Evolutionary conservation across 2,888 invertebrate species (phyloP), one percentile per base, ranked within the genome.

Genomic region (Alloscopus bannaensis): DNA sequence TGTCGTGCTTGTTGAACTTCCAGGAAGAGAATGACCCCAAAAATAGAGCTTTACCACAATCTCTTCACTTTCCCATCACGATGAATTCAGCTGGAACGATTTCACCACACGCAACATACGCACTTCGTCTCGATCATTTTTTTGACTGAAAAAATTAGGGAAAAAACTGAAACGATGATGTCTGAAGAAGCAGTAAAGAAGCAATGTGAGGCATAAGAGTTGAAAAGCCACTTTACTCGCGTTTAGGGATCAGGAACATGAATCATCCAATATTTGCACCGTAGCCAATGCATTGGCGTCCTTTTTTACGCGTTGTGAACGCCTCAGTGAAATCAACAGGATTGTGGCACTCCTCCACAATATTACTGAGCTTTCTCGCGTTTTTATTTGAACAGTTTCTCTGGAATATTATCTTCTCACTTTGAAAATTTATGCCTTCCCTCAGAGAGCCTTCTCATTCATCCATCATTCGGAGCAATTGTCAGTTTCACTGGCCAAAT

Each of bases 241-340:
- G 36, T 36, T 28, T 26, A 24, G 29, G 66, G 73, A 75, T 65
- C 66, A 59, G 42, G 60, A 66, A 22, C 57, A 31, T 75, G 73
- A 75, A n/a, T n/a, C n/a, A n/a, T n/a, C n/a, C n/a, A 66, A 55
- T 75, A 66, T 75, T 75, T 75, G 73, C 73, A 65, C 65, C 66
- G 36, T 47, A 26, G 26, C n/a, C 29, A 62, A 22, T 40, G 42
- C 18, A 62, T 62, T 40, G 16, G 60, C 4, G n/a, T 29, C n/a
- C n/a, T n/a, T n/a, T n/a, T n/a, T n/a, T n/a, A n/a, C n/a, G n/a
- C n/a, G n/a, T n/a, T n/a, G n/a, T n/a, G n/a, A n/a, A n/a, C n/a
- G n/a, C n/a, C n/a, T n/a, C n/a, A n/a, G n/a, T n/a, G n/a, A n/a
- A n/a, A n/a, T n/a, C n/a, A n/a, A n/a, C n/a, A n/a, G n/a, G n/a